Base-by-base conservation (phyloP, 2,888 invertebrate genomes). In the Aleiodes testaceus region DNA sequence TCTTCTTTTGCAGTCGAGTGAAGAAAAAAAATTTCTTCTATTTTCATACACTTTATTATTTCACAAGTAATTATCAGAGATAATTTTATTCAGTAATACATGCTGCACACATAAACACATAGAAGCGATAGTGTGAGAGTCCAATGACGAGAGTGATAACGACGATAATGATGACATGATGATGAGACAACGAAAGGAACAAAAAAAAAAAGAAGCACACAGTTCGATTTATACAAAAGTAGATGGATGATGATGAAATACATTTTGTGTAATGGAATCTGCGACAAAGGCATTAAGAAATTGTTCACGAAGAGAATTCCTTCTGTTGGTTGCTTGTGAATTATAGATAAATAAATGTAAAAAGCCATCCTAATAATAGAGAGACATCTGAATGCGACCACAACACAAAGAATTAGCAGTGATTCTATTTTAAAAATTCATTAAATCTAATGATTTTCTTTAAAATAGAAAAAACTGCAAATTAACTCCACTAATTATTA, bases 121-220 rank as follows among this genome's bases (percentile, higher is more conserved):
- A 53, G 55, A 66, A 52, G 63, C 69, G 44, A 30, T 55, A 63
- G 52, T 70, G 52, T 70, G 55, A 64, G 61, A 50, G 22, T 9
- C 44, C 44, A 59, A 63, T 71, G 66, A 53, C 65, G 67, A 66
- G 67, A 66, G 45, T 20, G 14, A 26, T 53, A 49, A 44, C 12
- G 64, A 47, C 44, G 64, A 72, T 69, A 52, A 69, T 52, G 66
- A 69, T 45, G 42, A 47, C 53, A 26, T 36, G 67, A 72, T 16
- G 53, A 66, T 59, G 45, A 68, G 47, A 7, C 12, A 22, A 36
- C 36, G 16, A 42, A 59, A n/a, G 16, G 16, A 49, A n/a, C n/a
- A 5, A 36, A 36, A 26, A 5, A 42, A 59, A 59, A 3, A 36
- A 59, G n/a, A 55, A n/a, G n/a, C 14, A 45, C 11, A 47, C 47